These are phyloP conservation scores for Sebastes wilsoni DNA, from an alignment of 2,797 vertebrate species.

Conservation along the genomic window DNA sequence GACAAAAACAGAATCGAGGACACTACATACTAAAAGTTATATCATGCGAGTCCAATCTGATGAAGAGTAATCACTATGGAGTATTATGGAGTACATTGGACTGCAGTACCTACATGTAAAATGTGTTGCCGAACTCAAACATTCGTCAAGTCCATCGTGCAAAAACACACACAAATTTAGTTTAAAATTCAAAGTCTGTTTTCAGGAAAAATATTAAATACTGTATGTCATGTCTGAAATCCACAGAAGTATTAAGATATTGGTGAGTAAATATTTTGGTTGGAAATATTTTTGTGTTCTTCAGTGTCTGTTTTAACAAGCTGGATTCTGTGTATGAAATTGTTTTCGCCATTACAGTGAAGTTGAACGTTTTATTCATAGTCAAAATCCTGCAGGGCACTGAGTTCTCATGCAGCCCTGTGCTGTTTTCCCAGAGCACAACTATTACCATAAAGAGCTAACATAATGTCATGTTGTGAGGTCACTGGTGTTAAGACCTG, in stretches of 20 bases:
- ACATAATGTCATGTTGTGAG: slow-evolving; percentile 32
- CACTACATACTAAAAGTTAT: not conserved
- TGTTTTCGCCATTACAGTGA: not conserved
- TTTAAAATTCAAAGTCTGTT: not conserved
- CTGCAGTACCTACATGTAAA: too few species aligned
- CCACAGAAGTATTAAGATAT: not conserved
- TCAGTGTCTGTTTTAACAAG: not conserved
- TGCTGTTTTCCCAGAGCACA: slow-evolving; percentile 30
- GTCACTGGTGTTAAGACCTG: slow-evolving; percentile 43
- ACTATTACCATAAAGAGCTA: slow-evolving; percentile 46
- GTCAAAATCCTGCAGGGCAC: not conserved
- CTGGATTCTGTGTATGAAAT: not conserved
- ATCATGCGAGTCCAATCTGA: not conserved
- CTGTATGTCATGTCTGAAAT: not conserved
- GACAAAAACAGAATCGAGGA: rapidly evolving
- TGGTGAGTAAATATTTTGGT: not conserved
- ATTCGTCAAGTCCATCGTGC: too few species aligned
- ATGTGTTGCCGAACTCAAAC: too few species aligned
- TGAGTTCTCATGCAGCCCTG: slow-evolving; percentile 12
- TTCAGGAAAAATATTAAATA: not conserved
- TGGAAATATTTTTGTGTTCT: not conserved
- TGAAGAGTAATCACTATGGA: too few species aligned
- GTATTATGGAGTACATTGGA: too few species aligned
- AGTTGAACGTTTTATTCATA: slow-evolving; percentile 24
- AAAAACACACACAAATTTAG: not conserved